Evolutionary conservation across 92 coral and sea anemone genomes (phyloP).

Genomic region (Desmophyllum pertusum): DNA sequence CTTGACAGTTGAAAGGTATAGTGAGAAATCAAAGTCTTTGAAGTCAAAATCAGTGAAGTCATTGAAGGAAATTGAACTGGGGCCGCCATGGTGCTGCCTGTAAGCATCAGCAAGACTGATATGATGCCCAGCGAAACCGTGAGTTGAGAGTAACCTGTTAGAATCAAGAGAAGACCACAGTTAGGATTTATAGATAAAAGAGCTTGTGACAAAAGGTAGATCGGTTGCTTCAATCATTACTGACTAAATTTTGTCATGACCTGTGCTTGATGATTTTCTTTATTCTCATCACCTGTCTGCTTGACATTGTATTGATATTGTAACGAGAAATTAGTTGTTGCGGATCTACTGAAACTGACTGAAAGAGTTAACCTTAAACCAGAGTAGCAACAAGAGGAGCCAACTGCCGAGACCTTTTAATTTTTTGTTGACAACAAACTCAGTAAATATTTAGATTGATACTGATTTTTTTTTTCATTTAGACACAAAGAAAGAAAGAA

Average conservation of each 20-base stretch:
- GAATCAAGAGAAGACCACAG: neutral
- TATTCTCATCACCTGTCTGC: neutral
- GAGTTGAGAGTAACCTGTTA: slow-evolving; percentile 5
- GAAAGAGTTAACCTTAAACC: neutral
- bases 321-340: no score
- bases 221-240: neutral
- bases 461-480: no score
- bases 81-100: slow-evolving; percentile 1
- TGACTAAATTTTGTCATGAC: neutral
- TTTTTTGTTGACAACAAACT: no score
- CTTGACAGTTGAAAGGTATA: neutral
- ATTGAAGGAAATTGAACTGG: neutral
- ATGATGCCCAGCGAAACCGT: neutral
- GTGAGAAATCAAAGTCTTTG: neutral
- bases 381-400: no score
- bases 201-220: neutral
- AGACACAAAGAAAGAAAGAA: neutral
- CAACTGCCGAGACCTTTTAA: no score
- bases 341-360: no score
- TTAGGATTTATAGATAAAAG: neutral
- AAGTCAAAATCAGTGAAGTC: neutral
- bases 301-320: neutral
- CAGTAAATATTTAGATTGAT: no score
- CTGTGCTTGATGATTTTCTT: neutral
- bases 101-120: slow-evolving; percentile 5